These are phyloP conservation scores for Leucopsar rothschildi DNA, from an alignment of 2,113 vertebrate species.

Conservation along the genomic window DNA sequence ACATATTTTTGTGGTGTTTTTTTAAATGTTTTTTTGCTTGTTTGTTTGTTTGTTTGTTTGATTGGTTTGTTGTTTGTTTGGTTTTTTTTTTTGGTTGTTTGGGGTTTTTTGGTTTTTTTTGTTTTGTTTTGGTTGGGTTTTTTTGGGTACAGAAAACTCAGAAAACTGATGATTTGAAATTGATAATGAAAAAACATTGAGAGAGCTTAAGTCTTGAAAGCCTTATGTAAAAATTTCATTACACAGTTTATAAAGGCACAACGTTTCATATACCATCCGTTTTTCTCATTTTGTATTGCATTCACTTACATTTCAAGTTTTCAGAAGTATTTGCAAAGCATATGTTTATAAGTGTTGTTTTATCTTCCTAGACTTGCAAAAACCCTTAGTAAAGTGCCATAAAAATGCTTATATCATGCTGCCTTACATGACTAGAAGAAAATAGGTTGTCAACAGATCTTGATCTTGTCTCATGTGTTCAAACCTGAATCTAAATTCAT, in stretches of 20 bases:
- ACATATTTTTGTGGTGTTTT: accelerated
- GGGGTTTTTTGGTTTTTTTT: neutral
- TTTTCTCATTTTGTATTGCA: neutral
- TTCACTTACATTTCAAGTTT: neutral
- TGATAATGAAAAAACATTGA: neutral
- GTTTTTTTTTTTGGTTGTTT: neutral
- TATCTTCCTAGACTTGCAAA: neutral
- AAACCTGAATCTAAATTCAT: neutral
- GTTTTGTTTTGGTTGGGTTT: too few relatives aligned
- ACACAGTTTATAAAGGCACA: neutral
- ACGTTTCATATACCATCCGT: neutral
- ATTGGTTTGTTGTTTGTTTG: too few relatives aligned
- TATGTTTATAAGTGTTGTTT: neutral
- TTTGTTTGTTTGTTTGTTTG: too few relatives aligned
- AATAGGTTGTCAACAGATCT: neutral
- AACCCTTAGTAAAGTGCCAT: neutral
- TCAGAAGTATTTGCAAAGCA: neutral
- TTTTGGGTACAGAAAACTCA: neutral
- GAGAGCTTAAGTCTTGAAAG: neutral
- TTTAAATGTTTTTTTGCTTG: neutral
- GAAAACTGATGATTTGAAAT: neutral
- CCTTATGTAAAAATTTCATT: neutral
- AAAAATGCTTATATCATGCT: neutral
- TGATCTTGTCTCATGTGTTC: neutral
- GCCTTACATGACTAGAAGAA: neutral